Evolutionary conservation across 2,113 vertebrate species (phyloP).

Genomic region (Brachyhypopomus gauderio): DNA sequence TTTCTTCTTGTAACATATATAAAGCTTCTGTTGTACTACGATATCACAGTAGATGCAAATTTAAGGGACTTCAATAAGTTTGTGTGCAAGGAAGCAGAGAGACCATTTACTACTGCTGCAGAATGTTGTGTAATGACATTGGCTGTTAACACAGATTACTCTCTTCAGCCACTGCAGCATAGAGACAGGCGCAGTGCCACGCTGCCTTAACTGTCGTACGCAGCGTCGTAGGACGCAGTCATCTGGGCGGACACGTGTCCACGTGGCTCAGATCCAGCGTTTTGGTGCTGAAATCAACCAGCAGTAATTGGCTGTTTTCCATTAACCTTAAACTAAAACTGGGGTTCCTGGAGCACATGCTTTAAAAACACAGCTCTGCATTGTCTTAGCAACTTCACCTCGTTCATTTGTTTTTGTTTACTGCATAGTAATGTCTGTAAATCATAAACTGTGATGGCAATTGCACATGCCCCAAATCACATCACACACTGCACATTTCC

Average conservation of each 20-base stretch:
- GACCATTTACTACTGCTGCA: neutral
- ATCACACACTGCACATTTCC: no score
- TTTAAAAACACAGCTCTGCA: no score
- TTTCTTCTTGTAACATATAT: neutral
- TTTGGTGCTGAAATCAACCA: neutral
- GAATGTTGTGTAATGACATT: constrained; percentile 1
- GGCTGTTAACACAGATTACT: constrained; percentile 45
- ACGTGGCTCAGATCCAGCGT: no score
- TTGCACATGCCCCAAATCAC: no score
- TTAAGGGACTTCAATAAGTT: neutral
- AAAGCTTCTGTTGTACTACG: neutral
- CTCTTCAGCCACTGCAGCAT: constrained; percentile 12
- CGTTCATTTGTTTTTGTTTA: no score
- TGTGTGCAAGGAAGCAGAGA: neutral
- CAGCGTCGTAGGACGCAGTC: neutral
- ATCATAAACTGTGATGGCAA: no score
- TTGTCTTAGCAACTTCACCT: no score
- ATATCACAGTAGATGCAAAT: neutral
- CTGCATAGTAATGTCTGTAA: no score
- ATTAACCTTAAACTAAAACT: no score
- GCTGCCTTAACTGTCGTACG: constrained; percentile 21
- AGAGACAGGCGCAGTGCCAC: constrained; percentile 37
- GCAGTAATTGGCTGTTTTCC: no score
- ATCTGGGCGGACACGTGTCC: constrained; percentile 25
- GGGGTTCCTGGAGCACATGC: no score